phyloP scores from a whole-genome alignment of 2,113 vertebrate species.

The Ramphastos sulfuratus region DNA sequence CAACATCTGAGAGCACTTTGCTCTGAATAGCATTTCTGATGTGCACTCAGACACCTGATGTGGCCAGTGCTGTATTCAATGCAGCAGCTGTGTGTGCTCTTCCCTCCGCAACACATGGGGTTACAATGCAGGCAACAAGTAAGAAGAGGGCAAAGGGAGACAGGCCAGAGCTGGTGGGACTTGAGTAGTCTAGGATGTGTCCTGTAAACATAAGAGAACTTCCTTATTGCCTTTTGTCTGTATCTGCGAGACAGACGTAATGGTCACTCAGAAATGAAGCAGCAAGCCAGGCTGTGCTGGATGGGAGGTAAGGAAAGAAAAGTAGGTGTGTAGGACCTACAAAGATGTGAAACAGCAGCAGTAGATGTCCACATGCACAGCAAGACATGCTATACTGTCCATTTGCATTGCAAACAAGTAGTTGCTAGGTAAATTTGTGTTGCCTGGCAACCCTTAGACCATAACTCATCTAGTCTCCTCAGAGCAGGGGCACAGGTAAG shows the following conservation, averaged over 20 bases:
- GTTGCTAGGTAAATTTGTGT: background rate
- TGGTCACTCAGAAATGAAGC: background rate
- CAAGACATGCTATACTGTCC: background rate
- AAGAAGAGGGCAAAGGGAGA: background rate
- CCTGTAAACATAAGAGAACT: background rate
- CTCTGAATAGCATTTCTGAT: background rate
- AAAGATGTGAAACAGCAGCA: background rate
- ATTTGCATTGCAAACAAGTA: background rate
- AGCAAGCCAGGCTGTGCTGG: rapidly evolving
- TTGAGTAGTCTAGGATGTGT: background rate
- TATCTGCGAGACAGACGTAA: background rate
- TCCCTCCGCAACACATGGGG: background rate
- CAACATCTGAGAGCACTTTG: background rate
- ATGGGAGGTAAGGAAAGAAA: background rate
- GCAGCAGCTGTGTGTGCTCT: background rate
- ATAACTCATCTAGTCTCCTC: background rate
- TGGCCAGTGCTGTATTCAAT: rapidly evolving
- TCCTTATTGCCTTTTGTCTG: background rate
- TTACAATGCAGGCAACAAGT: rapidly evolving
- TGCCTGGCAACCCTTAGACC: background rate
- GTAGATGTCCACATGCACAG: background rate
- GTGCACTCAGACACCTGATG: background rate
- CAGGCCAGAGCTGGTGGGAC: rapidly evolving
- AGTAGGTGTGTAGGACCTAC: background rate
- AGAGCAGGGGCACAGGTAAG: background rate